phyloP scores from a whole-genome alignment of 2,797 vertebrate species.

The Coregonus suidteri region DNA sequence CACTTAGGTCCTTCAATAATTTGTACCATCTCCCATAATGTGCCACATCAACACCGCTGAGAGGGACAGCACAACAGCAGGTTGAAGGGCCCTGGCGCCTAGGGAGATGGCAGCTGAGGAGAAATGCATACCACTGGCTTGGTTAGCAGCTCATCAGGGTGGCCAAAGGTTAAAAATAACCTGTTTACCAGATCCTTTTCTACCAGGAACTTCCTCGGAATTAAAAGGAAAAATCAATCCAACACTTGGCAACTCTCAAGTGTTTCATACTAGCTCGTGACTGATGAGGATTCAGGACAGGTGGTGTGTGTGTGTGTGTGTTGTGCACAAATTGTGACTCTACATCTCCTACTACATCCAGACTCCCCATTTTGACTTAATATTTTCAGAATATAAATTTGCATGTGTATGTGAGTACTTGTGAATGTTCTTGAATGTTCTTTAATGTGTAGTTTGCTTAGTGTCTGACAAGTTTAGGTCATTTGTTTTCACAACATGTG shows the following conservation, averaged over 20 bases:
- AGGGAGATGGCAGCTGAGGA: constrained; percentile 12
- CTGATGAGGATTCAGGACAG: constrained; percentile 3
- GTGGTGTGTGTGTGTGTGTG: constrained; percentile 1
- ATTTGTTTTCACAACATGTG: not conserved
- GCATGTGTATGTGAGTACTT: not conserved
- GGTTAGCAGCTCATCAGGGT: constrained; percentile 33
- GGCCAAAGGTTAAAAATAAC: constrained; percentile 42
- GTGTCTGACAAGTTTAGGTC: constrained; percentile 42
- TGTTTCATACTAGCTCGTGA: constrained; percentile 7
- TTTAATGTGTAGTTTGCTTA: constrained; percentile 23
- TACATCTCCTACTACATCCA: no score
- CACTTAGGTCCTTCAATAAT: no score
- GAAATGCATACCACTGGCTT: constrained; percentile 39
- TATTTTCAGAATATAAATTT: not conserved
- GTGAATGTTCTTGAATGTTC: not conserved
- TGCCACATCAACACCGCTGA: constrained; percentile 3
- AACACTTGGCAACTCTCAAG: constrained; percentile 42
- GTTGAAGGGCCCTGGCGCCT: not conserved
- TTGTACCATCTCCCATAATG: no score
- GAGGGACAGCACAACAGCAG: not conserved
- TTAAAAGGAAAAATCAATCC: constrained; percentile 52
- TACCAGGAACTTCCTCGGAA: constrained; percentile 49
- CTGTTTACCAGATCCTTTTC: constrained; percentile 58
- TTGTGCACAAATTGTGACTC: no score
- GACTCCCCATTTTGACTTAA: no score